phyloP scores from a whole-genome alignment of 2,797 vertebrate species.

The Tangara arthus region DNA sequence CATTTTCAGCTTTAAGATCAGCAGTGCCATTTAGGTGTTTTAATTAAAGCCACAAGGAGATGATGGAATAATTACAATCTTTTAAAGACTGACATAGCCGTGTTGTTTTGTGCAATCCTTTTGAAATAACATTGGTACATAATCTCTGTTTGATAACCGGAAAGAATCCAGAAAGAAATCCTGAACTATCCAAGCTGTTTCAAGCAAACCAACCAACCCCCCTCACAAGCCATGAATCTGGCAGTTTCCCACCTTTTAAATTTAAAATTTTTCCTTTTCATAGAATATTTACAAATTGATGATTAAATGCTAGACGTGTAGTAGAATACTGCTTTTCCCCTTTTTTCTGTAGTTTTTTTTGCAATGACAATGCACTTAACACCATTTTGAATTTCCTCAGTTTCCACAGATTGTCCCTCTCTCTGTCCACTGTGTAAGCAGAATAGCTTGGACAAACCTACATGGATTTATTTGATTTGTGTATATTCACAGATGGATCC shows the following conservation, averaged over 20 bases:
- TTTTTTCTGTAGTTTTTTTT: background rate
- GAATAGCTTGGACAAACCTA: background rate
- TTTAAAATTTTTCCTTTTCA: background rate
- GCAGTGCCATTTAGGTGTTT: background rate
- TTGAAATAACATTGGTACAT: background rate
- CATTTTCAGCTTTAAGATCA: background rate
- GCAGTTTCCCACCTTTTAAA: background rate
- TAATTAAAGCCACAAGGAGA: background rate
- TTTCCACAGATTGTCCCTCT: background rate
- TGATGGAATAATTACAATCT: background rate
- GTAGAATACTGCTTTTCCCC: background rate
- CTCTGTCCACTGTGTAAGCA: background rate
- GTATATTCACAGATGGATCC: constrained; percentile 89
- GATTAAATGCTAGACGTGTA: background rate
- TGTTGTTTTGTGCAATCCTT: background rate
- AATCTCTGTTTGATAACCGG: background rate
- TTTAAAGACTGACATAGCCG: background rate
- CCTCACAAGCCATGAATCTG: background rate
- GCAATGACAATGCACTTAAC: background rate
- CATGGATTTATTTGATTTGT: background rate
- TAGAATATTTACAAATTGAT: background rate
- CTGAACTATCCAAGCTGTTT: background rate
- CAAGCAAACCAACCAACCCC: background rate
- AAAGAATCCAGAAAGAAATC: background rate
- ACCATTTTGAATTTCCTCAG: background rate